Evolutionary conservation across 2,113 vertebrate species (phyloP).

Genomic region (Ginglymostoma cirratum): DNA sequence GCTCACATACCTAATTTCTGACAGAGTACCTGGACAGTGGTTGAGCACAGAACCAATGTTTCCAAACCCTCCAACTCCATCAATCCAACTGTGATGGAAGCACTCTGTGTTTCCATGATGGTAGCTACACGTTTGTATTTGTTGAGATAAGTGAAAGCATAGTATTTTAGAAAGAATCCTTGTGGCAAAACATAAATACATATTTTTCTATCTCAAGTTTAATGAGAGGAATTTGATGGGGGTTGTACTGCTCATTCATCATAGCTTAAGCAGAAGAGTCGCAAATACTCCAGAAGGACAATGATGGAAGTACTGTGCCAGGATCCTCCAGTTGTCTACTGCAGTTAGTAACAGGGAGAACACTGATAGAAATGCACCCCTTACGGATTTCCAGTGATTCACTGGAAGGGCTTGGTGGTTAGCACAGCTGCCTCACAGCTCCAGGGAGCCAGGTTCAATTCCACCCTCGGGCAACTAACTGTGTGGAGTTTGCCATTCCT

Average conservation of each 20-base stretch:
- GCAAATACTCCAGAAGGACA: background rate
- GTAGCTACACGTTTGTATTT: background rate
- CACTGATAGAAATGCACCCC: background rate
- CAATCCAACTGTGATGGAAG: background rate
- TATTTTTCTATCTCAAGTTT: background rate
- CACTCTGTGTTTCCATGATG: background rate
- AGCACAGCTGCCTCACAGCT: too few relatives aligned
- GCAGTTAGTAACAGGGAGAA: background rate
- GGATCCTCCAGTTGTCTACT: background rate
- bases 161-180: background rate
- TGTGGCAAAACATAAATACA: background rate
- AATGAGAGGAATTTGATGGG: background rate
- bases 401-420: too few relatives aligned
- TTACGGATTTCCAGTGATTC: too few relatives aligned
- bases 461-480: too few relatives aligned
- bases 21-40: background rate
- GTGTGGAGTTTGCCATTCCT: too few relatives aligned
- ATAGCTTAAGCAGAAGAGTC: background rate
- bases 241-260: background rate
- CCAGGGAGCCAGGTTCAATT: too few relatives aligned
- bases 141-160: background rate
- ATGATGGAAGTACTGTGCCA: background rate
- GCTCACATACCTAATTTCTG: background rate
- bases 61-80: background rate
- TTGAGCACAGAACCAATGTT: background rate